Base-by-base conservation (phyloP, 2,113 vertebrate species). In the Nipponia nippon region DNA sequence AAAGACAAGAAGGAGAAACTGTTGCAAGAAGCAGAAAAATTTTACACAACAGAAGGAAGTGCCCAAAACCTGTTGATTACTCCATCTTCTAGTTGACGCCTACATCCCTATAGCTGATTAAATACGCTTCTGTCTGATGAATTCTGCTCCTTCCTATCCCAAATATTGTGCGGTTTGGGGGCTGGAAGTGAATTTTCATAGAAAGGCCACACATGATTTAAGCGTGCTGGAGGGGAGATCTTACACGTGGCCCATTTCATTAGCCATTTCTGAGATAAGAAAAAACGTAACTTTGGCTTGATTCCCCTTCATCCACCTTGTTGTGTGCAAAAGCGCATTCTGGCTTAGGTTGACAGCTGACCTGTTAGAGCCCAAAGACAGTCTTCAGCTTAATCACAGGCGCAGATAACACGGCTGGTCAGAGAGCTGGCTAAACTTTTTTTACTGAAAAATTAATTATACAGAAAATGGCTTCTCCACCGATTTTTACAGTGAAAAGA, bases 201-300 rank as follows among this genome's bases (percentile, higher is more conserved):
- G 26, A n/a, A 78, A 89, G 19, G 1, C 13, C 32, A 32, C 4
- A 3, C 14, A 16, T 69, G 34, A 42, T 61, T 40, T 30, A 55
- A 49, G 9, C 0, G 0, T 29, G 16, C 20, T n/a, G 14, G 11
- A 69, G 21, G 25, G 21, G 65, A 79, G 25, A 46, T 86, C 23
- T 56, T 34, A 27, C 7, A 16, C 0, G 1, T 34, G 19, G 3
- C 9, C 19, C 10, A 27, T 61, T 38, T 86, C 1, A 0, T 61
- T 63, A 27, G 10, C 46, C 1, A 5, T 62, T 72, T 69, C 42
- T 38, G 9, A 53, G 18, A 23, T 2, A 34, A 19, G 10, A 53
- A 46, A 49, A 76, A 58, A 6, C 0, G 3, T 26, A 62, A 6
- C 14, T 90, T 67, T 73, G 22, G 9, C 4, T 73, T 49, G 5